Evolutionary conservation across 1,140 invertebrate genomes (phyloP), one percentile per base, ranked within the genome.

Genomic region (Homalodisca vitripennis): DNA sequence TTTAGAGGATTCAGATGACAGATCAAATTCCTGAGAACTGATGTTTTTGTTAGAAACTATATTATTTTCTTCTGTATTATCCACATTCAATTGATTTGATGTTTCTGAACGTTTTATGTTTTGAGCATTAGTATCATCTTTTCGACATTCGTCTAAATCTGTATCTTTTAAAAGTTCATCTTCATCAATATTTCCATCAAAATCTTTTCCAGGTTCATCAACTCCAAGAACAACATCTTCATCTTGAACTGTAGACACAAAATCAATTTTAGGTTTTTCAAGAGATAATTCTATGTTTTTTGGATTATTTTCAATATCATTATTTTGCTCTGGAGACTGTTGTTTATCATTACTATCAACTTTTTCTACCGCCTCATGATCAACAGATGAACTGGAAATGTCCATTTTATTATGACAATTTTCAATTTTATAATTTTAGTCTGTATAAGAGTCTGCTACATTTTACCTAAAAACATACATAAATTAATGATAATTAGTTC

Each of bases 171-270:
- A 75, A 3, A 70, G 55, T 47, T 73, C 70, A 27, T 41, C 72
- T 67, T 75, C 74, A 6, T 68, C 63, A 32, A 68, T 64, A 10
- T 74, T 71, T 24, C 68, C 73, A 13, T 74, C 74, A 22, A 67
- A 67, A 24, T 67, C 70, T 68, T 70, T 48, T 6, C 17, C 57
- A 6, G 62, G 27, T 13, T 75, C 75, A 27, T 69, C 74, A 6
- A 71, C 71, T 22, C 48, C 67, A 62, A 75, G 74, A 32, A 74
- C 76, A 34, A 72, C 73, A 71, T 75, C 72, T 51, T 71, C 72
- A 67, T 68, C 47, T 57, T 75, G 68, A 74, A 22, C 22, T 22
- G 22, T 30, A 60, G 55, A 41, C 6, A 17, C 6, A 41, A 17
- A 41, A 41, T 10, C 34, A 10, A 17, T 41, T 10, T 41, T 6